phyloP scores from a whole-genome alignment of 2,113 vertebrate genomes.

The Grus americana region DNA sequence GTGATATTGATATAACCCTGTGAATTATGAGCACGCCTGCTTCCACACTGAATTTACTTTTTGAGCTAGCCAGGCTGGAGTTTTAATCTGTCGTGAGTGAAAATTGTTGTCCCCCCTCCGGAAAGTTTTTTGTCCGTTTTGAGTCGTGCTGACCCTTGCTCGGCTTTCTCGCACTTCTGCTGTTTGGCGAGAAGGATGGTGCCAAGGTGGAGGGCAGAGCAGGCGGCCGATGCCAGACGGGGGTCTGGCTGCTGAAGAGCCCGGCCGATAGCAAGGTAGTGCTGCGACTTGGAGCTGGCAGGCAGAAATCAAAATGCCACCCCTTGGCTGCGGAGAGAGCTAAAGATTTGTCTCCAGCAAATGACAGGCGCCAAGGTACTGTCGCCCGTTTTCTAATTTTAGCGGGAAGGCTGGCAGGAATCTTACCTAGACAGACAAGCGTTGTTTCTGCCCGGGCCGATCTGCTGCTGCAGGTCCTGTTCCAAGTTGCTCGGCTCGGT shows the following conservation, averaged over 20 bases:
- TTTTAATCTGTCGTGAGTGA: not conserved
- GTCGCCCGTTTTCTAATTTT: slow-evolving; percentile 80
- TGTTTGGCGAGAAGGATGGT: not conserved
- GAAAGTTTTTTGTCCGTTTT: not conserved
- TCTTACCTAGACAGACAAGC: slow-evolving; percentile 80
- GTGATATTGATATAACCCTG: not conserved
- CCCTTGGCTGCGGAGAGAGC: slow-evolving; percentile 71
- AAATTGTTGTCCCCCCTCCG: fast-evolving
- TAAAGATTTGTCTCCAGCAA: slow-evolving; percentile 78
- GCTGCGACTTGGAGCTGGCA: slow-evolving; percentile 58
- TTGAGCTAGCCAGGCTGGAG: not conserved
- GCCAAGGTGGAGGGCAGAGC: not conserved
- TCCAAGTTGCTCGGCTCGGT: slow-evolving; percentile 70
- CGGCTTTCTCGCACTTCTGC: fast-evolving
- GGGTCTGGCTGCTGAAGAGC: not conserved
- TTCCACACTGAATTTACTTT: not conserved
- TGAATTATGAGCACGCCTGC: not conserved
- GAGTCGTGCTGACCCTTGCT: fast-evolving
- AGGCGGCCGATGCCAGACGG: not conserved
- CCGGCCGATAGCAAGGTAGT: slow-evolving; percentile 17
- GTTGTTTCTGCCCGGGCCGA: slow-evolving; percentile 68
- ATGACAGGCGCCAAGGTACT: slow-evolving; percentile 76
- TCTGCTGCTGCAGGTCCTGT: slow-evolving; percentile 63
- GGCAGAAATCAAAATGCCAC: slow-evolving; percentile 72
- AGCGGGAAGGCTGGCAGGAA: slow-evolving; percentile 75